Evolutionary conservation across 2,888 invertebrate species (phyloP).

Genomic region (Erebia aethiops): DNA sequence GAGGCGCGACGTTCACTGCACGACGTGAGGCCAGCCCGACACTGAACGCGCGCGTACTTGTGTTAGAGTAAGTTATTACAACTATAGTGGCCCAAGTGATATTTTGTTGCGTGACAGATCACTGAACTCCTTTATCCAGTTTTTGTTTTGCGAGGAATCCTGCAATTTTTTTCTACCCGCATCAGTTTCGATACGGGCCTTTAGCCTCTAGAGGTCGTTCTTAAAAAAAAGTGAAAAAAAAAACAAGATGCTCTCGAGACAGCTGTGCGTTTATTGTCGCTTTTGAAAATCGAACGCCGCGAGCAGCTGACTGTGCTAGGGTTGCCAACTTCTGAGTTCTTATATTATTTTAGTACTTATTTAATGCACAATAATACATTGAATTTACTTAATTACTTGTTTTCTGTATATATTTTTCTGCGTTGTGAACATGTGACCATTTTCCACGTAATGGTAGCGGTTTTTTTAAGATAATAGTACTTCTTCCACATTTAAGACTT

Average conservation of each 20-base stretch:
- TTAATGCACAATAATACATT: not conserved
- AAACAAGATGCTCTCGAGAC: slow-evolving; percentile 32
- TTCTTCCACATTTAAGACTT: too few relatives aligned
- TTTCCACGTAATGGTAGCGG: too few relatives aligned
- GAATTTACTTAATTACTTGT: not conserved
- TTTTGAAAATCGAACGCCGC: slow-evolving; percentile 42
- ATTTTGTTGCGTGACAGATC: too few relatives aligned
- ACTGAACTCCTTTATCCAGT: too few relatives aligned
- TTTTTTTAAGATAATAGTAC: too few relatives aligned
- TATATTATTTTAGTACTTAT: not conserved
- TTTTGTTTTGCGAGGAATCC: too few relatives aligned
- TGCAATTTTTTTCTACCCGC: slow-evolving; percentile 26
- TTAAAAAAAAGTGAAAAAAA: slow-evolving; percentile 20
- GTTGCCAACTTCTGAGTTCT: slow-evolving; percentile 36
- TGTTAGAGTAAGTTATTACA: too few relatives aligned
- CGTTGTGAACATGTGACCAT: not conserved
- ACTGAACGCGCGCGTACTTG: too few relatives aligned
- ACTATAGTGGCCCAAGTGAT: too few relatives aligned
- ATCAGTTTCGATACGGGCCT: slow-evolving; percentile 26
- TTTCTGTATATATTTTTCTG: too few relatives aligned
- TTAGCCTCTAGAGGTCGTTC: slow-evolving; percentile 38
- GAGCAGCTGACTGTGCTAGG: slow-evolving; percentile 51
- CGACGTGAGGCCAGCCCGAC: too few relatives aligned
- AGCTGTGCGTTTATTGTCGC: slow-evolving; percentile 34
- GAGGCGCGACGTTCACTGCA: too few relatives aligned